These are phyloP conservation scores for Oncorhynchus mykiss DNA, from an alignment of 2,113 vertebrate genomes.

Conservation along the genomic window DNA sequence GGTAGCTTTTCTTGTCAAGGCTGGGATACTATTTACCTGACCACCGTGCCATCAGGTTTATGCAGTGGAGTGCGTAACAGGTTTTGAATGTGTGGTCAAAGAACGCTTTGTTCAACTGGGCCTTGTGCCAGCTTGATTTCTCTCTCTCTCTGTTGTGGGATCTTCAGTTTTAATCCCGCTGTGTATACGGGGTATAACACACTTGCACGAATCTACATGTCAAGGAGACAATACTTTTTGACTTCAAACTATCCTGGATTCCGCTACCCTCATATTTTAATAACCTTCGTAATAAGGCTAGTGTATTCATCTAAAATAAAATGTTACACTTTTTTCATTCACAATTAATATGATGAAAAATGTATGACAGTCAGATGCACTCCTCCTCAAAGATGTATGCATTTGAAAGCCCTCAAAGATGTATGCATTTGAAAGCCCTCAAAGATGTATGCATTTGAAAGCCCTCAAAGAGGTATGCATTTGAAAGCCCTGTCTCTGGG, in stretches of 20 bases:
- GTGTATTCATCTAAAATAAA: no score
- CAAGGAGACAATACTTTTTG: neutral
- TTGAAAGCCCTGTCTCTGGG: neutral
- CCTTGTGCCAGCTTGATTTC: neutral
- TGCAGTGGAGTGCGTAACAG: neutral
- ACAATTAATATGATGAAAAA: neutral
- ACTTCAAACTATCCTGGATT: neutral
- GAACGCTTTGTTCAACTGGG: slow-evolving; percentile 4
- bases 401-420: no score
- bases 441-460: no score
- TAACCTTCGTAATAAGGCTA: no score
- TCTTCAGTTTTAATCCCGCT: neutral
- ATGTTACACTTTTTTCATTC: no score
- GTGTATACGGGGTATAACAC: no score
- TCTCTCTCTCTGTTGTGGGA: neutral
- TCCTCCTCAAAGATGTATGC: neutral
- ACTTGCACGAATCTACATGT: neutral
- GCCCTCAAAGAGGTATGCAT: no score
- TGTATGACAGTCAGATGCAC: neutral
- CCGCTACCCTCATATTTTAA: no score
- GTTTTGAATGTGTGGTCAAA: slow-evolving; percentile 7
- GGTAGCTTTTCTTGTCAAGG: neutral
- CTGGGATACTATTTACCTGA: neutral
- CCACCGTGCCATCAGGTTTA: neutral
- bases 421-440: no score